Evolutionary conservation across 2,888 invertebrate species (phyloP), one percentile per base, ranked within the genome.

Genomic region (Busseola fusca): DNA sequence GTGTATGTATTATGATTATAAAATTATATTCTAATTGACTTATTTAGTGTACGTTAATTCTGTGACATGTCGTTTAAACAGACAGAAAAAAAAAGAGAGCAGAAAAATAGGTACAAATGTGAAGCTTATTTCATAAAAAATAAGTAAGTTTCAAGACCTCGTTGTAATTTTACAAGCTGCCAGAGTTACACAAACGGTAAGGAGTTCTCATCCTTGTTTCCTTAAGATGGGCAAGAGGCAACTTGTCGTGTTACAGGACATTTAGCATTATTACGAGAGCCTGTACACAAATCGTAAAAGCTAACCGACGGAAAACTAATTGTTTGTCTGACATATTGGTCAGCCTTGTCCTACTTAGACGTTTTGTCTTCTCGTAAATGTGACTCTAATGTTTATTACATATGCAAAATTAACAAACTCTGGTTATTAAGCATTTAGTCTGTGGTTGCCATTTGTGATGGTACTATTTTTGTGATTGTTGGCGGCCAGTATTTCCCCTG

Each of bases 251-350:
- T 25, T 62, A 30, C 34, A 60, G 34, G n/a, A 45, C 14, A 50
- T 42, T 72, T 78, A 50, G 50, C 48, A 50, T 64, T 25, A 37
- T 62, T 70, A 45, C 76, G 14, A 69, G 37, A 52, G 42, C 27
- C 21, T 12, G 42, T 50, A 50, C 18, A 59, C 48, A 45, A 45
- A 21, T 65, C 73, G 72, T 72, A 50, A 72, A 78, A 65, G 21
- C n/a, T 62, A 34, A 42, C 71, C n/a, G 21, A 7, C 54, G 60
- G 52, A 64, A 70, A 72, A 72, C n/a, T 72, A 78, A 78, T 52
- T 65, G 60, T 59, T 64, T 34, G n/a, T 37, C 3, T 60, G 64
- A 54, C 72, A 60, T 54, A 48, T 59, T 37, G 16, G 50, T 16
- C 4, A 58, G 14, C 72, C 72, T 72, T 60, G 59, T 65, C 0